A percentile compares a stretch with the other conserved stretches of the same genome.
phyloP scores from a whole-genome alignment of 2,888 invertebrate genomes.

The Plutella xylostella region DNA sequence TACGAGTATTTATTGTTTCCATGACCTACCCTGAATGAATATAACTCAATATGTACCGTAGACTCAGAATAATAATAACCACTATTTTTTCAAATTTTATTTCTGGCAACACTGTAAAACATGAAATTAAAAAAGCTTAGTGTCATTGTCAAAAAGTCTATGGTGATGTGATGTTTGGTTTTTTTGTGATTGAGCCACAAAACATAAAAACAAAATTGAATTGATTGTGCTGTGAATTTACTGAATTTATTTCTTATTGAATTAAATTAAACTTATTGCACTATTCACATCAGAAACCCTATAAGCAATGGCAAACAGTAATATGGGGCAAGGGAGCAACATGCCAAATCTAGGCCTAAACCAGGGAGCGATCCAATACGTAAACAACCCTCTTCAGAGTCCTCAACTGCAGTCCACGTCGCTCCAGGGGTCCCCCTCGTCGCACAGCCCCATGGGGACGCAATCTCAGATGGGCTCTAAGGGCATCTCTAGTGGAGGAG shows the following conservation, averaged over 20 bases:
- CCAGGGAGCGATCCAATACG: constrained; percentile 48
- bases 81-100: too few species aligned
- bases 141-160: too few species aligned
- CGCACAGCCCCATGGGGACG: constrained; percentile 58
- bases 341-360: constrained; percentile 51
- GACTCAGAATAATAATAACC: too few species aligned
- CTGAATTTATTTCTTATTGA: not conserved
- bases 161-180: too few species aligned
- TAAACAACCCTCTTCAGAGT: constrained; percentile 51
- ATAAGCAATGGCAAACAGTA: constrained; percentile 13
- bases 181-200: too few species aligned
- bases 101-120: too few species aligned
- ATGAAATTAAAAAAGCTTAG: too few species aligned
- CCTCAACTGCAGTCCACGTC: constrained; percentile 49
- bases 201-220: too few species aligned
- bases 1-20: too few species aligned
- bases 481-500: constrained; percentile 32
- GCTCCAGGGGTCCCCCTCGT: constrained; percentile 54
- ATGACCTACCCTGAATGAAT: too few species aligned
- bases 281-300: not conserved
- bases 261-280: not conserved
- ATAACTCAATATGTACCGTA: too few species aligned
- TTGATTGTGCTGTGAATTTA: not conserved
- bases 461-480: constrained; percentile 41
- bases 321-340: constrained; percentile 19